Evolutionary conservation across 2,888 invertebrate species (phyloP).

Genomic region (Leptinotarsa haldemani): DNA sequence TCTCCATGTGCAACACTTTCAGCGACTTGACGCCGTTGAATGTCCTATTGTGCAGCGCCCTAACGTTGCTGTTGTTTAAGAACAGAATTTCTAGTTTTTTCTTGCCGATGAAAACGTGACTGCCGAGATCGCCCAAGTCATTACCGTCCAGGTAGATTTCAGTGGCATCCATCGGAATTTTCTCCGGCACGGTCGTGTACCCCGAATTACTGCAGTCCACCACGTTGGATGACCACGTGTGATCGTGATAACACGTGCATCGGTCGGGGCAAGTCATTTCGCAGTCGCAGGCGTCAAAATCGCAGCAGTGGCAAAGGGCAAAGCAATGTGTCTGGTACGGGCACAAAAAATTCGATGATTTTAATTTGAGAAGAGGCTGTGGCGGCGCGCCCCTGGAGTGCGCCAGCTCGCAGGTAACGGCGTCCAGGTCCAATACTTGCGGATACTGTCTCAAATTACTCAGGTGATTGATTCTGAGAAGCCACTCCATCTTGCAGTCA

Average conservation of each 20-base stretch:
- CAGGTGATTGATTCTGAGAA: conserved; percentile 82
- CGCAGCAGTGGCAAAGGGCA: conserved; percentile 88
- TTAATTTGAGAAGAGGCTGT: conserved; percentile 75
- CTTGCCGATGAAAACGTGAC: conserved; percentile 89
- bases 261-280: conserved; percentile 90
- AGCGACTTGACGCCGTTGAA: conserved; percentile 84
- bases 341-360: conserved; percentile 83
- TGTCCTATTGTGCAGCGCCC: conserved; percentile 81
- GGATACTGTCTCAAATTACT: conserved; percentile 80
- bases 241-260: conserved; percentile 89
- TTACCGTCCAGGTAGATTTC: conserved; percentile 89
- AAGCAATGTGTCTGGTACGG: conserved; percentile 86
- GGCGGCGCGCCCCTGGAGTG: conserved; percentile 74
- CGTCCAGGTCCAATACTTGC: conserved; percentile 82
- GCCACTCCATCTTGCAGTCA: conserved; percentile 90
- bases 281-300: conserved; percentile 91
- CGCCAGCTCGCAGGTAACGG: conserved; percentile 81
- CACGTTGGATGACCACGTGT: conserved; percentile 86
- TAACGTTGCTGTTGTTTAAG: conserved; percentile 83
- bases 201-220: conserved; percentile 84
- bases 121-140: conserved; percentile 80
- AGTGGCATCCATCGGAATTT: conserved; percentile 90
- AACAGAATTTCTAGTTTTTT: conserved; percentile 82
- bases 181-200: conserved; percentile 79
- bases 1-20: conserved; percentile 80